phyloP scores from a whole-genome alignment of 2,797 vertebrate genomes.

The Enteromius fasciolatus region DNA sequence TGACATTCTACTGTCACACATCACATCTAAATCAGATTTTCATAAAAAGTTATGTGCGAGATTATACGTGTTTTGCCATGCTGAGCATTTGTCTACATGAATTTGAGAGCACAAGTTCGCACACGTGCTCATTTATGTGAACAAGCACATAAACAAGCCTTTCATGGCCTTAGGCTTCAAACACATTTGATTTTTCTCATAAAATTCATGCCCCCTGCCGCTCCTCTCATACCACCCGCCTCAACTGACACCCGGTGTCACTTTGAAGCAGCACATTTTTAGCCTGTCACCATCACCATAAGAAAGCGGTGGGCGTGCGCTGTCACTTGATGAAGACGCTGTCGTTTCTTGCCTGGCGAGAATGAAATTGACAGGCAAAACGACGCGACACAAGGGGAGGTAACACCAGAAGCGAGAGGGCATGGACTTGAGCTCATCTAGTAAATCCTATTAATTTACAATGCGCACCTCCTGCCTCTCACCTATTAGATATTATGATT shows the following conservation, averaged over 20 bases:
- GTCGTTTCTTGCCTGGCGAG: constrained; percentile 38
- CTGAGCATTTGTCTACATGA: background rate
- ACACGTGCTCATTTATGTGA: background rate
- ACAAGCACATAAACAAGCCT: constrained; percentile 26
- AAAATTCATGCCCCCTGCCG: background rate
- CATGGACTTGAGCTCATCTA: constrained; percentile 43
- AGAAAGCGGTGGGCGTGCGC: constrained; percentile 13
- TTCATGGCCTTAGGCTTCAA: constrained; percentile 17
- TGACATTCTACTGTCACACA: constrained; percentile 24
- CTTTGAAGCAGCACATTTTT: constrained; percentile 45
- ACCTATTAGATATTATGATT: constrained; percentile 58
- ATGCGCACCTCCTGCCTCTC: constrained; percentile 54
- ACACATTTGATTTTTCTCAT: constrained; percentile 28
- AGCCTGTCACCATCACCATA: constrained; percentile 32
- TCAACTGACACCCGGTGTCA: constrained; percentile 34
- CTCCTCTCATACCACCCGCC: background rate
- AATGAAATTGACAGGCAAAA: constrained; percentile 56
- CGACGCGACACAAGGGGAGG: constrained; percentile 8
- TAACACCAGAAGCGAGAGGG: constrained; percentile 41
- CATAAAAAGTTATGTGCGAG: background rate
- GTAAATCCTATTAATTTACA: constrained; percentile 60
- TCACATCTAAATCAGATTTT: constrained; percentile 36
- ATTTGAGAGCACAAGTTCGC: constrained; percentile 14
- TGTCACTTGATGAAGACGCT: constrained; percentile 53
- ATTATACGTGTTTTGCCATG: constrained; percentile 17